Evolutionary conservation across 2,113 vertebrate genomes (phyloP), one percentile per base, ranked within the genome.

Genomic region (Apteryx owenii): DNA sequence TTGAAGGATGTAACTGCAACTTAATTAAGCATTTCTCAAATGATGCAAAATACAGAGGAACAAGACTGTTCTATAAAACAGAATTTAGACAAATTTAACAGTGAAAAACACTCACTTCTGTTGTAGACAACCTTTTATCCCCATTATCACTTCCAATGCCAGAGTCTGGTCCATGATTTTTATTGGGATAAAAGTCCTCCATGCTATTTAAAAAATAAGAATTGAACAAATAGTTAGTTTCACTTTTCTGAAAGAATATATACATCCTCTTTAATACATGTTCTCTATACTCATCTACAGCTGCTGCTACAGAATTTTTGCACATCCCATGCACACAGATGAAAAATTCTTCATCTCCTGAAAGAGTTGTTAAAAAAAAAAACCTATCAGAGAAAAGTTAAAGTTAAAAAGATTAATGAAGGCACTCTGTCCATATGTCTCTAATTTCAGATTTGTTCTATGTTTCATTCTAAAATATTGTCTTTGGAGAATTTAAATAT

Each of bases 141-240:
- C 99, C 99, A 92, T 99, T 99, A 98, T 99, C 99, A 95, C 99
- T 99, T 85, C 99, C 99, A 64, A 99, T 99, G 96, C 99, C 99
- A 93, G 99, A 99, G 97, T 99, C 99, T 86, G 99, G 99, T 26
- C 99, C 99, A 21, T 99, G 99, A 94, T 99, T 99, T 98, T 99
- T 99, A 98, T 98, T 99, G 64, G 99, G 99, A 97, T 99, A 99
- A 89, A 99, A 99, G 97, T 99, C 99, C 97, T 99, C 99, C 97
- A 99, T 99, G 97, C 99, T 99, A 96, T 33, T 86, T 70, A 95
- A 96, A 60, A 91, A 87, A 87, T 56, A 90, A 8, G 66, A 68
- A 81, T 69, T 15, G 56, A 60, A 88, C 8, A 70, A 70, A 80
- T 12, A 23, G 12, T 46, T 6, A 50, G 19, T 60, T 81, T 71